Evolutionary conservation across 1,140 invertebrate genomes (phyloP), one percentile per base, ranked within the genome.

Genomic region (Pentalonia nigronervosa): DNA sequence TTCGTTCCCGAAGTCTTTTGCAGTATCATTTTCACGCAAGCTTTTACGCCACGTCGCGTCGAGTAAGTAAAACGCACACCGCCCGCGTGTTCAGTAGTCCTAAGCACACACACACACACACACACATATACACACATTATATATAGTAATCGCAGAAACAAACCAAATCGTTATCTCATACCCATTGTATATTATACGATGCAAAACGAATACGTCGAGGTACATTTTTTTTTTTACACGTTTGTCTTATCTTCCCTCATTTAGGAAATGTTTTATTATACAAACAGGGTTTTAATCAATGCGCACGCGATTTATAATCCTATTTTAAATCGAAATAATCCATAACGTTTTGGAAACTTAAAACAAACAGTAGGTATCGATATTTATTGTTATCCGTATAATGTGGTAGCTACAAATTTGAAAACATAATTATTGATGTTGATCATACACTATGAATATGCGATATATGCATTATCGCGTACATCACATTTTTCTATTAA

Each of bases 31-130:
- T 92, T 48, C 67, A 21, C 45, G 90, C 67, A 17, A 91, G 60
- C 41, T 83, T 83, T 92, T 56, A 92, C 90, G 90, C 90, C 90
- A 83, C 90, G 90, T 92, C 90, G 67, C 88, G 8, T 25, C 50
- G 2, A 56, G 48, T 89, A 53, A 89, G 36, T 53, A 53, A 23
- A 23, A 41, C 48, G 2, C 34, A 34, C 17, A 0, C 34, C 50
- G n/a, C 88, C 34, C 88, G 50, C 14, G 2, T 7, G 86, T 50
- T 47, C 45, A 45, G 25, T 25, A 23, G 8, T 30, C 50, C 88
- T 9, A 6, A 90, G 21, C 88, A 7, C 11, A 56, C 50, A 53
- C 14, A 53, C 21, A 50, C 8, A 41, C 88, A 7, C 11, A 56
- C 50, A 53, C 14, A 53, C 21, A 50, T 47, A 41, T 47, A 14